These are phyloP conservation scores for Formica aserva DNA, from an alignment of 2,888 invertebrate species.

Conservation along the genomic window DNA sequence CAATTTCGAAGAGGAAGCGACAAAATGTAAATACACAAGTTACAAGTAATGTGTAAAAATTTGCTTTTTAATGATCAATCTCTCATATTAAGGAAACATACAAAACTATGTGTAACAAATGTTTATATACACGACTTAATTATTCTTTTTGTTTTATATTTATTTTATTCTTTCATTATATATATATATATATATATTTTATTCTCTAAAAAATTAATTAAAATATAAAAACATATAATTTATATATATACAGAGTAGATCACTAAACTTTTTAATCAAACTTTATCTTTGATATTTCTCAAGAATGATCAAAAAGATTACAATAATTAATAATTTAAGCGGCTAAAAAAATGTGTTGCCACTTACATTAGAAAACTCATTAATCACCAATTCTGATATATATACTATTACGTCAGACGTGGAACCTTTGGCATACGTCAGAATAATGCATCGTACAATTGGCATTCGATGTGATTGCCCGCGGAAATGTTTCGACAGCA, in stretches of 20 bases:
- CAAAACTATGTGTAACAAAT: not conserved
- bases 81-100: not conserved
- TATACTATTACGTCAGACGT: not conserved
- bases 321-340: not conserved
- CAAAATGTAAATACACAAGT: not conserved
- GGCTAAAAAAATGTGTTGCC: not conserved
- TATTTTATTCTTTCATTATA: not conserved
- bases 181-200: not conserved
- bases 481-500: constrained; percentile 12
- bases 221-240: not conserved
- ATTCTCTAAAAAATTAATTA: not conserved
- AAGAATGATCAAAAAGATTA: not conserved
- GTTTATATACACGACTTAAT: not conserved
- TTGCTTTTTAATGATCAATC: not conserved
- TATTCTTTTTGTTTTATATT: not conserved
- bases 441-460: constrained; percentile 28
- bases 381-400: not conserved
- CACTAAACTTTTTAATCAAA: not conserved
- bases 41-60: not conserved
- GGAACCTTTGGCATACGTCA: constrained; percentile 5
- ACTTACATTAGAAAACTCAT: not conserved
- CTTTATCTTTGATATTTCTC: not conserved
- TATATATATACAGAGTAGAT: not conserved
- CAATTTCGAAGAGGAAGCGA: constrained; percentile 16
- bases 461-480: constrained; percentile 29